phyloP scores from a whole-genome alignment of 1,140 invertebrate genomes.

The Muscidifurax raptorellus region DNA sequence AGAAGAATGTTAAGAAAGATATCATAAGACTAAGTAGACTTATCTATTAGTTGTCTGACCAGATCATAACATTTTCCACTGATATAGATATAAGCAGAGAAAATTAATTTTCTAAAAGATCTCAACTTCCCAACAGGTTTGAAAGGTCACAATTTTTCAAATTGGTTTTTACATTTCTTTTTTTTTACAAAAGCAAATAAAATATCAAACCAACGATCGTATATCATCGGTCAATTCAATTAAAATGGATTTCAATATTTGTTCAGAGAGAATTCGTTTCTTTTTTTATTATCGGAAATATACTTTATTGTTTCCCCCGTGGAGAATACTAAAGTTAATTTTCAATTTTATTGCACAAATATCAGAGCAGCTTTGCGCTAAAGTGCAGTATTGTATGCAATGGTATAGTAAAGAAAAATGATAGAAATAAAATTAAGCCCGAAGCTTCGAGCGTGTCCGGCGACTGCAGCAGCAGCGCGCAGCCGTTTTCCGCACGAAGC shows the following conservation, averaged over 20 bases:
- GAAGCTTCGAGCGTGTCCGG: no score
- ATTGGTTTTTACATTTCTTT: conserved; percentile 8
- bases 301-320: neutral
- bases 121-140: conserved; percentile 28
- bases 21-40: neutral
- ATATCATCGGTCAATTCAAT: neutral
- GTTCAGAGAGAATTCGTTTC: no score
- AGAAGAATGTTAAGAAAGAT: neutral
- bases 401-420: neutral
- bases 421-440: no score
- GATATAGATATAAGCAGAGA: neutral
- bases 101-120: neutral
- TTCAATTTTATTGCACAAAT: neutral
- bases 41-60: conserved; percentile 31
- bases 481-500: neutral
- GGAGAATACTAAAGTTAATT: neutral
- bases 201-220: neutral
- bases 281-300: neutral
- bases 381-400: no score
- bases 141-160: neutral
- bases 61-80: conserved; percentile 38
- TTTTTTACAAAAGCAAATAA: neutral
- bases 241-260: neutral
- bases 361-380: neutral
- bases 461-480: neutral